Evolutionary conservation across 2,797 vertebrate species (phyloP), one percentile per base, ranked within the genome.

Genomic region (Chaetodon trifasciatus): DNA sequence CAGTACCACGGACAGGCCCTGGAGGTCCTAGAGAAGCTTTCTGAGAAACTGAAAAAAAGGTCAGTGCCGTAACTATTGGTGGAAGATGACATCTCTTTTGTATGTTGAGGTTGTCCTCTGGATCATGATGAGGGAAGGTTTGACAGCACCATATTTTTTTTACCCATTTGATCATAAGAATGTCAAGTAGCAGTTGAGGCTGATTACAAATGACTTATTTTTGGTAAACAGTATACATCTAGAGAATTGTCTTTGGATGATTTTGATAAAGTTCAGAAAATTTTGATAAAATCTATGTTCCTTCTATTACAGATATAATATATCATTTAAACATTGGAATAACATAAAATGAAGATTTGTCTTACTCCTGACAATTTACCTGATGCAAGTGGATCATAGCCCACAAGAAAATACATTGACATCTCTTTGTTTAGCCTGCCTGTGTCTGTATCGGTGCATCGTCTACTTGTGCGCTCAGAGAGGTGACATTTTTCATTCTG

Each of bases 1-100:
- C 97, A 99, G 83, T 99, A 98, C 90, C 98, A 99, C 95, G 91
- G 82, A 76, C 95, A 97, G 93, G 96, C 97, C 0, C 82, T 96
- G 47, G 93, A 98, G 88, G 94, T 99, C 90, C 93, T 96, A 82
- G 84, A 94, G 74, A 91, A 86, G 19, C 91, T 96, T 55, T 90
- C 92, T 23, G 88, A 70, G 0, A 92, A 68, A 49, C 91, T 96
- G 62, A 79, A 1, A 65, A 73, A 84, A 67, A 94, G 93, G 95
- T 95, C 75, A 88, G 93, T 35, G 17, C 17, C 1, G 4, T 39
- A 28, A 82, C 70, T 82, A 16, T 81, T 73, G 73, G 62, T 86
- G 64, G 66, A 63, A 32, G 23, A 72, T 17, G 28, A 11, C 67
- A 23, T 81, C 16, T 23, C 64, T 79, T 65, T 58, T 81, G 37